Base-by-base conservation (phyloP, 2,888 invertebrate species). In the Erebia ligea region DNA sequence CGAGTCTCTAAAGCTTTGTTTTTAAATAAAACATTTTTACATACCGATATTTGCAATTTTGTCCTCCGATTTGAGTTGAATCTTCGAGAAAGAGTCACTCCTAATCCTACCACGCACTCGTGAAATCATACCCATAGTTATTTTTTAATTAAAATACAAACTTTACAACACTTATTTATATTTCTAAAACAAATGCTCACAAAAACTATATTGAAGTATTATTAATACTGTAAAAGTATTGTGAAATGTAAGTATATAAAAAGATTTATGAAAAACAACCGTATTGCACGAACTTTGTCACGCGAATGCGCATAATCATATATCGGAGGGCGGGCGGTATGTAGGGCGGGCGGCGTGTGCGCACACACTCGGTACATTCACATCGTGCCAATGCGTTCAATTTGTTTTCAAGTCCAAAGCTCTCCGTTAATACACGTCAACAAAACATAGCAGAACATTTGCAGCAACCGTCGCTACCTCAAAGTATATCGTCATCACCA, bases 11-110 rank as follows among this genome's bases (percentile, higher is more conserved):
- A 1, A 13, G 6, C 5, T 11, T 10, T 21, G 57, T 19, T 10
- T 13, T 17, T 15, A 0, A 11, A 15, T 15, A 0, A 11, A 15
- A 62, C 62, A 62, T 21, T 61, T 52, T 63, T 73, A 87, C 92
- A 82, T 85, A 95, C 95, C 95, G 76, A 95, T 96, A 85, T 96
- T 95, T 8, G 96, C 95, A 70, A 95, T 95, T 90, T 95, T 95
- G 79, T 96, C 95, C 78, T 95, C 94, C 48, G 95, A 94, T 77
- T 95, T 92, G 73, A 95, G 91, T 19, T 95, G 95, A 82, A 95
- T 86, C 85, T 95, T 95, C 81, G 95, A 94, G 84, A 95, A 91
- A 54, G 95, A 95, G 82, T 95, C 94, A 83, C 94, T 94, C 79
- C 95, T 94, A 63, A 96, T 92, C 71, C 96, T 92, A n/a, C 95